These are phyloP conservation scores for Mamestra configurata DNA, from an alignment of 1,140 invertebrate species.

Conservation along the genomic window DNA sequence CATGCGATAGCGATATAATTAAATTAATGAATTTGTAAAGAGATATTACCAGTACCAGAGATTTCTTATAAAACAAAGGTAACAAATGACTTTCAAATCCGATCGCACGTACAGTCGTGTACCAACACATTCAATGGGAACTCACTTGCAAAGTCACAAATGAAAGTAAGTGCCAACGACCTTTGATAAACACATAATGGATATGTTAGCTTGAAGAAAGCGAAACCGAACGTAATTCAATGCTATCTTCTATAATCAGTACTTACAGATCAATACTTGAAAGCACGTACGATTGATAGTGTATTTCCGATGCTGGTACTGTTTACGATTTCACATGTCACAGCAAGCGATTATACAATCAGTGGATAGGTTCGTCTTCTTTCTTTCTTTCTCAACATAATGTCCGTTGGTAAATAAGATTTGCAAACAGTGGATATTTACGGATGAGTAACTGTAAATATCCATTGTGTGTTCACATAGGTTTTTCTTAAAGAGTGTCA, in stretches of 20 bases:
- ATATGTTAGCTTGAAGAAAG: constrained; percentile 37
- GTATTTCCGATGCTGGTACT: not conserved
- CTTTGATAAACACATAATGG: constrained; percentile 59
- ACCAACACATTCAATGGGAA: constrained; percentile 11
- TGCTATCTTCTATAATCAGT: constrained; percentile 3
- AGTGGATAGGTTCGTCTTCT: too few species aligned
- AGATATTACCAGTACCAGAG: too few species aligned
- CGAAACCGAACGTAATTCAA: constrained; percentile 23
- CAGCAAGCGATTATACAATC: not conserved
- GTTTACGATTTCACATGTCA: not conserved
- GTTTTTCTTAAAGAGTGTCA: too few species aligned
- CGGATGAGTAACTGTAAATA: too few species aligned
- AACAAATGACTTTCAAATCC: not conserved
- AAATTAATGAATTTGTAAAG: too few species aligned
- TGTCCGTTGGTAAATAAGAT: too few species aligned
- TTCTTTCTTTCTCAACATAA: too few species aligned
- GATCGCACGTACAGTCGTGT: not conserved
- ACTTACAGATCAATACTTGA: not conserved
- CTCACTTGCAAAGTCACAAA: constrained; percentile 60
- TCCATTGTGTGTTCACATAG: too few species aligned
- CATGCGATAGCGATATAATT: too few species aligned
- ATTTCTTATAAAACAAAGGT: too few species aligned
- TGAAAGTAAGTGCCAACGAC: constrained; percentile 73
- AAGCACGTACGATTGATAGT: not conserved
- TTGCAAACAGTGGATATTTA: too few species aligned